A percentile compares a stretch with the other conserved stretches of the same genome.
These are phyloP conservation scores for Peromyscus eremicus DNA, from an alignment of 2,797 vertebrate species.

Conservation along the genomic window DNA sequence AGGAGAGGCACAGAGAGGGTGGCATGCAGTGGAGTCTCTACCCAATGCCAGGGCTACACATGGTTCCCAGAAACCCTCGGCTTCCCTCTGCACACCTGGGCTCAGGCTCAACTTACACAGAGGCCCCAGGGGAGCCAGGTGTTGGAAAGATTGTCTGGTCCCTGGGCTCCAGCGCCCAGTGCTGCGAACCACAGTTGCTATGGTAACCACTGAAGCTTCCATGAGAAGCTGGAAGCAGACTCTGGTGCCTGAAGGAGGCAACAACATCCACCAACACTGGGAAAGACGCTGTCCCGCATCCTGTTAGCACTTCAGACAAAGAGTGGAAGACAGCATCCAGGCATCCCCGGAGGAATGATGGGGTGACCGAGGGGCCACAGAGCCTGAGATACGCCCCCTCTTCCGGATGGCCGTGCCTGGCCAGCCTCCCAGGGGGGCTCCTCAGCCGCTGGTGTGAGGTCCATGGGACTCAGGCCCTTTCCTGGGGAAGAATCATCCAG, in stretches of 20 bases:
- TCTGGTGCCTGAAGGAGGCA: background rate
- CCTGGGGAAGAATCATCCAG: background rate
- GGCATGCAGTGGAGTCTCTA: background rate
- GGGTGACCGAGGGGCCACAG: background rate
- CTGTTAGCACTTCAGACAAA: fast-evolving
- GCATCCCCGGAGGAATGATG: background rate
- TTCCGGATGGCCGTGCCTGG: background rate
- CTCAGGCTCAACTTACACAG: conserved; percentile 46
- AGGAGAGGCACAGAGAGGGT: background rate
- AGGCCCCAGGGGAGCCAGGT: conserved; percentile 31
- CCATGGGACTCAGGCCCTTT: background rate
- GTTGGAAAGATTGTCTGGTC: conserved; percentile 44
- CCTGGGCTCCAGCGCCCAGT: background rate
- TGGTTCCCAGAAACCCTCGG: background rate
- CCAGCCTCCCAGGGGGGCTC: background rate
- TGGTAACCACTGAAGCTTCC: conserved; percentile 67
- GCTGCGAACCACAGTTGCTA: conserved; percentile 75
- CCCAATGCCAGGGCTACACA: background rate
- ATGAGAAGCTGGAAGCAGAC: background rate
- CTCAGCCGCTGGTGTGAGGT: background rate
- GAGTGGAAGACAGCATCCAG: background rate
- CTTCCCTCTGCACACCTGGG: conserved; percentile 44
- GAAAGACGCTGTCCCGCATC: background rate
- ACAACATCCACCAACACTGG: background rate
- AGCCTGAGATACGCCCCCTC: background rate